These are phyloP conservation scores for Xenentodon cancila DNA, from an alignment of 2,797 vertebrate genomes.

Conservation along the genomic window DNA sequence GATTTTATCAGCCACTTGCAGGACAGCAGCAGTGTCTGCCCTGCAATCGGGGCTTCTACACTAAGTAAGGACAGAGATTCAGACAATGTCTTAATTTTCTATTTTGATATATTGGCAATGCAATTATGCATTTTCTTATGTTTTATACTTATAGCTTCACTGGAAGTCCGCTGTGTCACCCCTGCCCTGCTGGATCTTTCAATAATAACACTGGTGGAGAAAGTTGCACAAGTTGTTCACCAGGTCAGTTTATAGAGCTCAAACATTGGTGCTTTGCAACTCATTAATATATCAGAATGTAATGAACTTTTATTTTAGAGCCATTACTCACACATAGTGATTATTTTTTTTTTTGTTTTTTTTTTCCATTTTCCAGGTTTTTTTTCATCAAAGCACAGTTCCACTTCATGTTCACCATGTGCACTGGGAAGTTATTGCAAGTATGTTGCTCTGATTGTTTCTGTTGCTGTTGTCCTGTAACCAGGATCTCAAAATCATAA, in stretches of 20 bases:
- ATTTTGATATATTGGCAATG: background rate
- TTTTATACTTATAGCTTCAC: constrained; percentile 70
- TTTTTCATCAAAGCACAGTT: constrained; percentile 80
- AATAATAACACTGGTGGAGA: constrained; percentile 77
- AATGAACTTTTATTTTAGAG: background rate
- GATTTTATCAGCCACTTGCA: constrained; percentile 82
- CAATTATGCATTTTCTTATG: background rate
- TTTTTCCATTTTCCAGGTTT: constrained; percentile 76
- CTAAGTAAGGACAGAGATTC: constrained; percentile 76
- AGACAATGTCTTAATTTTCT: background rate
- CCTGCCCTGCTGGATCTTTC: constrained; percentile 83
- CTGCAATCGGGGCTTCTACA: constrained; percentile 83
- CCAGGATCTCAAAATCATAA: constrained; percentile 22
- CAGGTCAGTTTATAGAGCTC: constrained; percentile 74
- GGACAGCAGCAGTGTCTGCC: constrained; percentile 83
- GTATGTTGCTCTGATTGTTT: constrained; percentile 72
- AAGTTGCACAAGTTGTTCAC: constrained; percentile 80
- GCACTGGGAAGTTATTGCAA: constrained; percentile 86
- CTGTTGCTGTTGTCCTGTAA: constrained; percentile 23
- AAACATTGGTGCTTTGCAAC: constrained; percentile 6
- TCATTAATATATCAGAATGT: background rate
- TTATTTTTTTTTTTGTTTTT: constrained; percentile 31
- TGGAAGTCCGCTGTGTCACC: constrained; percentile 79
- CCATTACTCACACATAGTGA: background rate
- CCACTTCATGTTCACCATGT: constrained; percentile 84